Evolutionary conservation across 2,797 vertebrate genomes (phyloP).

Genomic region (Cephalopachus bancanus): DNA sequence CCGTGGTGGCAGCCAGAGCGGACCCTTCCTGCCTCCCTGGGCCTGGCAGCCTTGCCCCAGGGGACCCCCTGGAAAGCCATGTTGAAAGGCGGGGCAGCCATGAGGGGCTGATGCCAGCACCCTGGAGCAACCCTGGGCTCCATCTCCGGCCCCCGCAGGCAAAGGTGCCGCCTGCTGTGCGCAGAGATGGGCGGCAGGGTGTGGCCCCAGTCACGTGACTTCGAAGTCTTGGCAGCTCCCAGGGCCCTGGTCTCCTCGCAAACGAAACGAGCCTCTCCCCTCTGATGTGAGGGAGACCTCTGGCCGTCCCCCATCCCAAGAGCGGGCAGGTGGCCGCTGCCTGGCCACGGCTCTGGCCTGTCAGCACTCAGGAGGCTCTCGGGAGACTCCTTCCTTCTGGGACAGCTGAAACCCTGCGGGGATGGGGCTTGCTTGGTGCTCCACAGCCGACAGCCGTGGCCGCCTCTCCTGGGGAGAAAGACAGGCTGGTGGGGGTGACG

Average conservation of each 20-base stretch:
- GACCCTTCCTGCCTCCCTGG: background rate
- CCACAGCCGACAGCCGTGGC: background rate
- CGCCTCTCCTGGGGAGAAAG: background rate
- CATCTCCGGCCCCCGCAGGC: background rate
- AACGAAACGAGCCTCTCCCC: background rate
- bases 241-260: fast-evolving
- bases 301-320: background rate
- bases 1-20: background rate
- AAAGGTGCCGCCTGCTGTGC: background rate
- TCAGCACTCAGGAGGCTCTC: background rate
- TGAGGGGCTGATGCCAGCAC: background rate
- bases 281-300: background rate
- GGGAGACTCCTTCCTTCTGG: background rate
- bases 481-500: conserved; percentile 16
- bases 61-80: background rate
- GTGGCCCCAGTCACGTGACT: fast-evolving
- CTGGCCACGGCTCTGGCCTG: background rate
- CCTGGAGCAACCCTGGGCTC: background rate
- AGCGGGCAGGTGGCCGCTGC: background rate
- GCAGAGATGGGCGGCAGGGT: fast-evolving
- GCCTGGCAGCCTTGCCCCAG: background rate
- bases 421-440: background rate
- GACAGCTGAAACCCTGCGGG: background rate
- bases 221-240: background rate
- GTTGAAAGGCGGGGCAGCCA: background rate